A percentile compares a stretch with the other conserved stretches of the same genome.
Conservation (phyloP, 2,797 vertebrate genomes). For the Vireo griseus region DNA sequence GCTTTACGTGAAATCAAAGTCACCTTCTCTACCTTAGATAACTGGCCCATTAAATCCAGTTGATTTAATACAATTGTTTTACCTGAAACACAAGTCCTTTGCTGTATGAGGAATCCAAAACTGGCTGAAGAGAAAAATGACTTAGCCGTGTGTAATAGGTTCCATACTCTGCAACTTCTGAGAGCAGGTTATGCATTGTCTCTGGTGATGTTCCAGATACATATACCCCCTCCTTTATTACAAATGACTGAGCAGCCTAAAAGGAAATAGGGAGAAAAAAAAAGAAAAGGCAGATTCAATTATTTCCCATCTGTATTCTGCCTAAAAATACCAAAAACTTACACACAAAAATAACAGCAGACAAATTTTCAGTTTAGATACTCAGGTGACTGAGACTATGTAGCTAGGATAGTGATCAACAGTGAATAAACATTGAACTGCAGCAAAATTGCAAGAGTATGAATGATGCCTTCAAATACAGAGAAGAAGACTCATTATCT, state of each 20-base stretch:
- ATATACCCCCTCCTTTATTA: slow-evolving; percentile 85
- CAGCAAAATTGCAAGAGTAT: not conserved
- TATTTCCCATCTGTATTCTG: not conserved
- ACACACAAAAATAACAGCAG: not conserved
- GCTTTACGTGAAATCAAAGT: not conserved
- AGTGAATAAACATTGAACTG: not conserved
- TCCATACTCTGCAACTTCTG: slow-evolving; percentile 88
- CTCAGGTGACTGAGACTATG: not conserved
- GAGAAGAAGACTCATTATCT: not conserved
- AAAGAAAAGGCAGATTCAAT: not conserved
- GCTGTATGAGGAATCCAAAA: slow-evolving; percentile 74
- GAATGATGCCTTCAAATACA: not conserved
- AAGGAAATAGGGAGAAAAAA: not conserved
- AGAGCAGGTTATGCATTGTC: slow-evolving; percentile 86
- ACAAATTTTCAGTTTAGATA: not conserved
- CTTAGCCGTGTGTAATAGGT: slow-evolving; percentile 91
- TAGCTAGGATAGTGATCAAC: not conserved
- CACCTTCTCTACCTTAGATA: not conserved
- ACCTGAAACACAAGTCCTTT: slow-evolving; percentile 97
- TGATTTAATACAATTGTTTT: not conserved
- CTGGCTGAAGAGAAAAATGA: slow-evolving; percentile 87
- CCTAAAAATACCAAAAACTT: not conserved
- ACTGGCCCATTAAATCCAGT: not conserved
- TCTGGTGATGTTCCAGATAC: slow-evolving; percentile 92
- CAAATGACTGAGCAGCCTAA: slow-evolving; percentile 82